phyloP scores from a whole-genome alignment of 2,113 vertebrate genomes.

The Mus musculus region DNA sequence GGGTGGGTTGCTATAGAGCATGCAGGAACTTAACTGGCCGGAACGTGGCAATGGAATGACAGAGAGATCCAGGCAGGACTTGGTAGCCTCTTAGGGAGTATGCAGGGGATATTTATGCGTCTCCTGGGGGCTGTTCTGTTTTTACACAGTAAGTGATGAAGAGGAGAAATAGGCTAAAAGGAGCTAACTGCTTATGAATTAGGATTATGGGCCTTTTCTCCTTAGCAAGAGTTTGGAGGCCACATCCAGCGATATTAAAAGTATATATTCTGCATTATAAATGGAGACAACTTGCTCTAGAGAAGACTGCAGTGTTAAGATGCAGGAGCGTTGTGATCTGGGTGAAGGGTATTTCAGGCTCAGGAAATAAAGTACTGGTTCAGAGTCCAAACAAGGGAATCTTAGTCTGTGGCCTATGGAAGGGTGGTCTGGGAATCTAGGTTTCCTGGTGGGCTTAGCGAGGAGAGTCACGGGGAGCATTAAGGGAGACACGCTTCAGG shows the following conservation, averaged over 20 bases:
- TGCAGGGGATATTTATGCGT: conserved; percentile 30
- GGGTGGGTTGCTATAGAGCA: too few species aligned
- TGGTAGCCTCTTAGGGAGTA: not conserved
- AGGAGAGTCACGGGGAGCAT: not conserved
- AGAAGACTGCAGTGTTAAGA: conserved; percentile 41
- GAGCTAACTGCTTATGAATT: conserved; percentile 69
- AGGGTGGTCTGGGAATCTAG: not conserved
- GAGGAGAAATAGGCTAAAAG: conserved; percentile 48
- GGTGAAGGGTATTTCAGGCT: not conserved
- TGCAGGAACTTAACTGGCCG: not conserved
- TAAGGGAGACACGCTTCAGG: not conserved
- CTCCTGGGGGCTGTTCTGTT: conserved; percentile 53
- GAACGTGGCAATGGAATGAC: not conserved
- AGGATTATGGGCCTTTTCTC: conserved; percentile 12
- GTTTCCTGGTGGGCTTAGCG: not conserved
- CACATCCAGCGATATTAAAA: conserved; percentile 50
- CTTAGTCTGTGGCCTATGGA: not conserved
- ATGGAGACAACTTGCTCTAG: conserved; percentile 30
- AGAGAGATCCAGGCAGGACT: not conserved
- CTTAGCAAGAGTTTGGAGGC: conserved; percentile 58
- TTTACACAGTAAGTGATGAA: conserved; percentile 65
- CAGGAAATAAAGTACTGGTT: conserved; percentile 16
- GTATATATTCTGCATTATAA: conserved; percentile 41
- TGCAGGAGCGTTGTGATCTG: not conserved
- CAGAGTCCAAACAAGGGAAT: not conserved